Percentiles rank a stretch among this genome's conserved stretches.
phyloP scores from a whole-genome alignment of 2,113 vertebrate species.

The Pyxicephalus adspersus region DNA sequence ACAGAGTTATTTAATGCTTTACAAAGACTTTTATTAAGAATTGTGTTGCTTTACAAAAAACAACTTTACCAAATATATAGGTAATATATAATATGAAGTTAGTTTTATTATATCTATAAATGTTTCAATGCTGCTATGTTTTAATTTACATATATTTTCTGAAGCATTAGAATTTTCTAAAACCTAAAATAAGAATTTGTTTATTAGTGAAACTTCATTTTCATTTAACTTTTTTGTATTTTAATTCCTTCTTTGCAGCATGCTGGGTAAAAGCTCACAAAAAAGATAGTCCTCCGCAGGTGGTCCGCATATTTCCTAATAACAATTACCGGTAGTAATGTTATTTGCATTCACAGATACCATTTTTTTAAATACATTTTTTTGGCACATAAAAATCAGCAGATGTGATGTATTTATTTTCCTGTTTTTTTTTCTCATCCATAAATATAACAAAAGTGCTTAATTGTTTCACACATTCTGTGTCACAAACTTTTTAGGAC shows the following conservation, averaged over 20 bases:
- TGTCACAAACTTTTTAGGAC: no score
- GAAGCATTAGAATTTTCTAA: background rate
- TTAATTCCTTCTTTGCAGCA: constrained; percentile 1
- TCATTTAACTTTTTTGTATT: constrained; percentile 13
- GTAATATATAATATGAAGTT: no score
- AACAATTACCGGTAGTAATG: constrained; percentile 24
- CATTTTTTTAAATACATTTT: constrained; percentile 13
- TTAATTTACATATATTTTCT: no score
- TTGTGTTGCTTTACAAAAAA: no score
- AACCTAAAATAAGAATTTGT: background rate
- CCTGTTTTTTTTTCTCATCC: background rate
- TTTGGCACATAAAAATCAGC: constrained; percentile 9
- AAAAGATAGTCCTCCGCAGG: background rate
- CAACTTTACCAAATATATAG: no score
- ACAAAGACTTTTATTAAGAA: no score
- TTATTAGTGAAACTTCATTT: constrained; percentile 2
- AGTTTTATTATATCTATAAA: no score
- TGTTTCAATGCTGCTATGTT: no score
- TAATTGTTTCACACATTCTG: no score
- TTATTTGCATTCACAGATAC: constrained; percentile 4
- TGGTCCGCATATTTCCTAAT: background rate
- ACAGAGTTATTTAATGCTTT: no score
- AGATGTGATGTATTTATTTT: constrained; percentile 28
- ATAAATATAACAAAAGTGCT: background rate
- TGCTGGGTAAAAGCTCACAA: constrained; percentile 12